These are phyloP conservation scores for Myodes glareolus DNA, from an alignment of 2,113 vertebrate genomes.

Conservation along the genomic window DNA sequence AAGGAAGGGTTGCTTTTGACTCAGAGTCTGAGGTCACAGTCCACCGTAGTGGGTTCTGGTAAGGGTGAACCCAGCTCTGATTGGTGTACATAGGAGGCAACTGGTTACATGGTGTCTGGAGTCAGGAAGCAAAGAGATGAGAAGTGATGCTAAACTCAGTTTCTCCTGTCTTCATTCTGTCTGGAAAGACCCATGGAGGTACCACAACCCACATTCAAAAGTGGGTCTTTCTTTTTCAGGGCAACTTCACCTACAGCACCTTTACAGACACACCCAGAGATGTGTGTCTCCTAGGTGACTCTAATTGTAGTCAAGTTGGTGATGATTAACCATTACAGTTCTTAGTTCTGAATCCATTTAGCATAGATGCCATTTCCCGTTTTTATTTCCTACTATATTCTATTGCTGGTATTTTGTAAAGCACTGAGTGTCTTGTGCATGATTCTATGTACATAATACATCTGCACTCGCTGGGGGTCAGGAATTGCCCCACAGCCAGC, in stretches of 20 bases:
- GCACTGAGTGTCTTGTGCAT: neutral
- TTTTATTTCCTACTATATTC: neutral
- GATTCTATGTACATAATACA: neutral
- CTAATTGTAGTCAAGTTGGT: neutral
- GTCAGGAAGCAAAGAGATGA: neutral
- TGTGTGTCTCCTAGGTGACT: neutral
- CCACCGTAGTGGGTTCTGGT: neutral
- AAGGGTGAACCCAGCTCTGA: neutral
- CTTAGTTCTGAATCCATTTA: neutral
- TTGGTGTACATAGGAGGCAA: too few species aligned
- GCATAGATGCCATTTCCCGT: neutral
- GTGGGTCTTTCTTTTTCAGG: neutral
- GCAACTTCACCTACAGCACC: neutral
- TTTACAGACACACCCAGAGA: neutral
- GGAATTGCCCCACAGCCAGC: neutral
- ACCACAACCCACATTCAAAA: neutral
- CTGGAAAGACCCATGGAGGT: neutral
- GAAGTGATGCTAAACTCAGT: neutral
- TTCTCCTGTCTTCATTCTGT: too few species aligned
- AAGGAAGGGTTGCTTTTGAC: neutral
- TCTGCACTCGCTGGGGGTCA: neutral
- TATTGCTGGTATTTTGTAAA: neutral
- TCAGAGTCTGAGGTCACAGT: neutral
- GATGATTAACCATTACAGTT: neutral
- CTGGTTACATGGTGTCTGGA: neutral